Percentiles rank a stretch among this genome's conserved stretches.
Conservation (phyloP, 1,140 invertebrate species). For the Trichonephila inaurata region DNA sequence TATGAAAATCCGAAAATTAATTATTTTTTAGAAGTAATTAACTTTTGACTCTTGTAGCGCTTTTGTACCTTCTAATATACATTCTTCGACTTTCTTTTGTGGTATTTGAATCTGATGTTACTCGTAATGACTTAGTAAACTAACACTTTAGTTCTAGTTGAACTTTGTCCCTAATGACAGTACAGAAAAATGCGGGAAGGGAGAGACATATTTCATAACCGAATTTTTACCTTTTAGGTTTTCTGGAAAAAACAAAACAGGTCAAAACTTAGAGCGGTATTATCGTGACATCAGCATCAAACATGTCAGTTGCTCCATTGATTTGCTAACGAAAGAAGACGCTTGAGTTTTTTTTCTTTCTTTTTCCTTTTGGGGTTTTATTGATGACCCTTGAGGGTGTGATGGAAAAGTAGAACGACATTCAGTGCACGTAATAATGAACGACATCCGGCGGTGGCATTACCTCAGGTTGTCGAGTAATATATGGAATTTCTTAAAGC, state of each 20-base stretch:
- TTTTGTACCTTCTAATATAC: too few species aligned
- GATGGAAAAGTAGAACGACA: conserved; percentile 28
- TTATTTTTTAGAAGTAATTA: too few species aligned
- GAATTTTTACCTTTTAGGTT: not conserved
- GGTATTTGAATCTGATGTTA: too few species aligned
- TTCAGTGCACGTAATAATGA: conserved; percentile 2
- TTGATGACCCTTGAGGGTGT: conserved; percentile 29
- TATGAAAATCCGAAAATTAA: too few species aligned
- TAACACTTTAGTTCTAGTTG: too few species aligned
- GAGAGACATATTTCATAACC: not conserved
- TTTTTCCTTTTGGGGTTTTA: not conserved
- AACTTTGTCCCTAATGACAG: too few species aligned
- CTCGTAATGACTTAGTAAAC: too few species aligned
- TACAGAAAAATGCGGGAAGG: too few species aligned
- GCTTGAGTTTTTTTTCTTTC: not conserved
- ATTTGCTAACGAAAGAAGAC: not conserved
- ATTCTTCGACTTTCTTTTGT: too few species aligned
- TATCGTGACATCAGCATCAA: not conserved
- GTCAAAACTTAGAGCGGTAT: not conserved
- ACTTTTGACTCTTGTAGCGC: too few species aligned
- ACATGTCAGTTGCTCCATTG: not conserved
- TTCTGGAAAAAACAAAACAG: not conserved
- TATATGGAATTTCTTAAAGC: conserved; percentile 13
- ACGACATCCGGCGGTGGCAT: conserved; percentile 3
- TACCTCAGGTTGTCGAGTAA: conserved; percentile 26